These are phyloP conservation scores for Cyclopterus lumpus DNA, from an alignment of 2,797 vertebrate genomes.

Conservation along the genomic window DNA sequence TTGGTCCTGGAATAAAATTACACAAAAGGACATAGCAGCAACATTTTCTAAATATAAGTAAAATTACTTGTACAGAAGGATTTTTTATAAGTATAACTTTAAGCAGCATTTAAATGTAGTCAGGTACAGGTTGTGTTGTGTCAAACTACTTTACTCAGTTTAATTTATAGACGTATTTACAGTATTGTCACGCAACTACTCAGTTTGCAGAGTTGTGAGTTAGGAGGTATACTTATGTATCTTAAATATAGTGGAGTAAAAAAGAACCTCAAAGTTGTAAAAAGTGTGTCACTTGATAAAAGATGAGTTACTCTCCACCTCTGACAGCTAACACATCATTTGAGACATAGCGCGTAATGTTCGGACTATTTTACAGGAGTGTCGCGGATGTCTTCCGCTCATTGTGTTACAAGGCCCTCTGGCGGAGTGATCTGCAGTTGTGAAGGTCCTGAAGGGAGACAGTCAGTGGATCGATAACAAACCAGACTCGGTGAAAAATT, in stretches of 20 bases:
- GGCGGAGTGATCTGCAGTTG: slow-evolving; percentile 75
- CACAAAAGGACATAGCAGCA: not conserved
- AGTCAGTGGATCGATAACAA: slow-evolving; percentile 70
- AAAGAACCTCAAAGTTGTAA: not conserved
- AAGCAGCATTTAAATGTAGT: not conserved
- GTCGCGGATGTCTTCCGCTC: slow-evolving; percentile 53
- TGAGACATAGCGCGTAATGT: not conserved
- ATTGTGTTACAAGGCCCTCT: slow-evolving; percentile 17
- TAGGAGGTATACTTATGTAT: not conserved
- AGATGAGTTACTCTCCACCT: not conserved
- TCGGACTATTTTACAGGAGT: slow-evolving; percentile 66
- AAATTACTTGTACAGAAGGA: not conserved
- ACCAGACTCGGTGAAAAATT: slow-evolving; percentile 50
- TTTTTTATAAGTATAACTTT: too few relatives aligned
- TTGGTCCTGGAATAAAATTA: not conserved
- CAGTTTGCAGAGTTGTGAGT: not conserved
- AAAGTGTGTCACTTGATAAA: not conserved
- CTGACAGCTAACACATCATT: not conserved
- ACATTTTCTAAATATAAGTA: not conserved
- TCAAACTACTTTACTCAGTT: not conserved
- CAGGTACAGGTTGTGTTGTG: not conserved
- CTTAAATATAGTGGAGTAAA: too few relatives aligned
- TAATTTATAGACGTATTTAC: not conserved
- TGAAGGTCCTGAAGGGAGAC: slow-evolving; percentile 60
- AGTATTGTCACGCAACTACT: not conserved